Conservation (phyloP, 2,888 invertebrate species). For the Morinoia aosen region DNA sequence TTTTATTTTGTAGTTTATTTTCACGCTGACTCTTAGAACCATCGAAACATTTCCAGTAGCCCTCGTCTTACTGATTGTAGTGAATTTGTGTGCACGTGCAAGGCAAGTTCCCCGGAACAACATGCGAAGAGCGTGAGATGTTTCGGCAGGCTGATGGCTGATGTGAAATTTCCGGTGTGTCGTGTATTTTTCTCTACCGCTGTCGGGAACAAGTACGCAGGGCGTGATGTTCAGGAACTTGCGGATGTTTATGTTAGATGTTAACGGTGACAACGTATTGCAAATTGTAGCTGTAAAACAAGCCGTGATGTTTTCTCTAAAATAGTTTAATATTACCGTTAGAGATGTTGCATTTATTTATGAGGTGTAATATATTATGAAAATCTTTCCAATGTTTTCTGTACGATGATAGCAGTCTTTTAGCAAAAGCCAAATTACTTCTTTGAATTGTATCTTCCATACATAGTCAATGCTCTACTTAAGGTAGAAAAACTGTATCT, state of each 20-base stretch:
- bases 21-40: background rate
- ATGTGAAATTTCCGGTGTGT: background rate
- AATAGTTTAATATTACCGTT: background rate
- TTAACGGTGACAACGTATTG: background rate
- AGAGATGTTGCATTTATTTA: slow-evolving; percentile 3
- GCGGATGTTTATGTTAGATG: background rate
- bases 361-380: background rate
- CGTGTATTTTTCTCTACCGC: background rate
- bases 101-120: background rate
- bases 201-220: background rate
- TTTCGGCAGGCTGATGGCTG: background rate
- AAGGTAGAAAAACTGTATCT: background rate
- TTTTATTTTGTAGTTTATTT: background rate
- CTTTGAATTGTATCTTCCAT: background rate
- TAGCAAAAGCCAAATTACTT: background rate
- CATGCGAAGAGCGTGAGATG: background rate
- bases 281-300: background rate
- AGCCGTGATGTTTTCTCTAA: background rate
- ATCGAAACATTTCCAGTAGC: background rate
- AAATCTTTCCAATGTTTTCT: background rate
- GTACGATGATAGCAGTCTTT: background rate
- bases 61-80: background rate
- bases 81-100: background rate
- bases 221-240: background rate
- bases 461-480: background rate